Conservation (phyloP, 2,113 vertebrate species). For the Picathartes gymnocephalus region DNA sequence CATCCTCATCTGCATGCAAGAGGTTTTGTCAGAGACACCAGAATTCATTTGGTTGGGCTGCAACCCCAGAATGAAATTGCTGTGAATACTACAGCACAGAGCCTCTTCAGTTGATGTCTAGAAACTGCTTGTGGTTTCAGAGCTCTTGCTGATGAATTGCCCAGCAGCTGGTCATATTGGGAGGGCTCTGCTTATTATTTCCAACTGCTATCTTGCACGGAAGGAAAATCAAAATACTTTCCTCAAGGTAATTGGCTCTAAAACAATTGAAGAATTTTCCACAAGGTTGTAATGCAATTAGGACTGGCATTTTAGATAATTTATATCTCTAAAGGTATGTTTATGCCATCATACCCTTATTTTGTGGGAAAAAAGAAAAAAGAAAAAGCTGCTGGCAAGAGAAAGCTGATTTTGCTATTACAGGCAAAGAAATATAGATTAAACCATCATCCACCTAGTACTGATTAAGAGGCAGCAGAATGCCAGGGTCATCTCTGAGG, state of each 20-base stretch:
- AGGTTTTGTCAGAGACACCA: background rate
- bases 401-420: background rate
- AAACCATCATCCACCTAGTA: background rate
- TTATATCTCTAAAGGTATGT: conserved; percentile 12
- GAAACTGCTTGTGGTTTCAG: background rate
- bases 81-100: background rate
- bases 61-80: background rate
- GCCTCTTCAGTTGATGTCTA: background rate
- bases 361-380: background rate
- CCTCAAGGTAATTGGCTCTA: conserved; percentile 35
- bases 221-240: conserved; percentile 49
- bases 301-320: background rate
- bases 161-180: background rate
- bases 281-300: conserved; percentile 34
- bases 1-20: background rate
- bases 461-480: background rate
- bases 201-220: background rate
- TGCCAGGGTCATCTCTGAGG: background rate
- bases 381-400: background rate
- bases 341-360: background rate
- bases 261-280: conserved; percentile 42
- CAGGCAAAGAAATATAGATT: background rate
- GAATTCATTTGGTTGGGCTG: background rate
- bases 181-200: conserved; percentile 1
- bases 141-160: conserved; percentile 10